Percentiles rank a stretch among this genome's conserved stretches.
phyloP scores from a whole-genome alignment of 2,797 vertebrate genomes.

The Lepus oiostolus region DNA sequence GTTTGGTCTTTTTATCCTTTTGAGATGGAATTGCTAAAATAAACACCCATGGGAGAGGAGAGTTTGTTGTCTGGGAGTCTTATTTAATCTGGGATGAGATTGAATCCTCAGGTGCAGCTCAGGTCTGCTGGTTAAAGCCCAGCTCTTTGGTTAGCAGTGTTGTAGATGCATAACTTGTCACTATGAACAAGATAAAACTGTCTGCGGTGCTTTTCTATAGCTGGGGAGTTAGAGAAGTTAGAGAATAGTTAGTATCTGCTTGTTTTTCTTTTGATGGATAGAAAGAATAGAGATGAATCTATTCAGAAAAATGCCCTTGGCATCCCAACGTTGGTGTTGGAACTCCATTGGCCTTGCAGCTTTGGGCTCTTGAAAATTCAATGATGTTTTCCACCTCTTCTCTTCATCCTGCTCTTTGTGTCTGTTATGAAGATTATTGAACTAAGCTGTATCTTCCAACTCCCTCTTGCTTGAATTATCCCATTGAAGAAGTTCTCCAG shows the following conservation, averaged over 20 bases:
- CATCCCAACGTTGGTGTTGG: slow-evolving; percentile 47
- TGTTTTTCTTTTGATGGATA: slow-evolving; percentile 28
- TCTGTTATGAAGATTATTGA: background rate
- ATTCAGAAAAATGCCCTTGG: slow-evolving; percentile 7
- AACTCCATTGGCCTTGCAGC: background rate
- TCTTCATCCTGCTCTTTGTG: background rate
- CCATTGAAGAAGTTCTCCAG: background rate
- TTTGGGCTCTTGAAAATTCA: slow-evolving; percentile 32
- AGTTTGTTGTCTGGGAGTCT: background rate
- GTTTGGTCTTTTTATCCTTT: background rate
- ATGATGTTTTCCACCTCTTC: background rate
- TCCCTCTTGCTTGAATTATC: background rate
- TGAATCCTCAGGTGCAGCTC: background rate
- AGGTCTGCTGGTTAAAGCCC: accelerated
- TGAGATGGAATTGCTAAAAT: background rate
- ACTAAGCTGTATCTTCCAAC: background rate
- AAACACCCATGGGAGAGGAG: background rate
- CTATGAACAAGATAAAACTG: background rate
- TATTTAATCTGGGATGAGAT: background rate
- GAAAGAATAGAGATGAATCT: slow-evolving; percentile 1
- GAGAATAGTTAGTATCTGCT: background rate
- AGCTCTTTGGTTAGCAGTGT: slow-evolving; percentile 30
- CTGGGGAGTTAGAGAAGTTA: background rate
- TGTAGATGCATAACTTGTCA: background rate
- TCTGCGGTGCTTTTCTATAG: background rate